Percentiles rank a stretch among this genome's conserved stretches.
Conservation (phyloP, 1,140 invertebrate species). For the Drosophila athabasca region DNA sequence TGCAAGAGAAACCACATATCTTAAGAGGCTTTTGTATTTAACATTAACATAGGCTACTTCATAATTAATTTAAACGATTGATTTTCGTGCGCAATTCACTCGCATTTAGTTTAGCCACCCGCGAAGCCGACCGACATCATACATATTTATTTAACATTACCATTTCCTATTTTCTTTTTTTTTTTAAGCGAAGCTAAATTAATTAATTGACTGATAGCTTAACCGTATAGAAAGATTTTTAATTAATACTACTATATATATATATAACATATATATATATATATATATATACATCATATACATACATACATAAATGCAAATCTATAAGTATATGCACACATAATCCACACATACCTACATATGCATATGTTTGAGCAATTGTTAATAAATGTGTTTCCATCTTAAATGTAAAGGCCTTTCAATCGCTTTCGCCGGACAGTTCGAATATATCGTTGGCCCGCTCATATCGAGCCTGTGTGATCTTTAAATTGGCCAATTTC, state of each 20-base stretch:
- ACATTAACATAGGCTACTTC: constrained; percentile 59
- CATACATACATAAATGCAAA: constrained; percentile 40
- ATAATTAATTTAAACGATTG: constrained; percentile 70
- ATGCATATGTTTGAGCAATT: constrained; percentile 73
- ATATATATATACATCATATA: constrained; percentile 38
- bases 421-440: constrained; percentile 60
- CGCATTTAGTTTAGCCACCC: constrained; percentile 29
- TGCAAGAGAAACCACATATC: constrained; percentile 73
- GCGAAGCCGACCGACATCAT: constrained; percentile 32
- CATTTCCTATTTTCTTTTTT: constrained; percentile 30
- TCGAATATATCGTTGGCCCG: constrained; percentile 76
- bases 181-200: constrained; percentile 70
- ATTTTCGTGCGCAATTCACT: constrained; percentile 40
- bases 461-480: constrained; percentile 84
- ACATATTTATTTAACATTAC: constrained; percentile 60
- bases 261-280: constrained; percentile 39
- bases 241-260: constrained; percentile 40
- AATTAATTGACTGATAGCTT: constrained; percentile 80
- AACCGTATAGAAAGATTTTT: constrained; percentile 77
- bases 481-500: constrained; percentile 81
- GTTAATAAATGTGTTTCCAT: constrained; percentile 81
- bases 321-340: constrained; percentile 52
- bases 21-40: constrained; percentile 82
- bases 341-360: constrained; percentile 57
- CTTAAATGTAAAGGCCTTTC: constrained; percentile 15